A percentile compares a stretch with the other conserved stretches of the same genome.
Conservation (phyloP, 2,888 invertebrate species). For the Sphaerophoria rueppellii region DNA sequence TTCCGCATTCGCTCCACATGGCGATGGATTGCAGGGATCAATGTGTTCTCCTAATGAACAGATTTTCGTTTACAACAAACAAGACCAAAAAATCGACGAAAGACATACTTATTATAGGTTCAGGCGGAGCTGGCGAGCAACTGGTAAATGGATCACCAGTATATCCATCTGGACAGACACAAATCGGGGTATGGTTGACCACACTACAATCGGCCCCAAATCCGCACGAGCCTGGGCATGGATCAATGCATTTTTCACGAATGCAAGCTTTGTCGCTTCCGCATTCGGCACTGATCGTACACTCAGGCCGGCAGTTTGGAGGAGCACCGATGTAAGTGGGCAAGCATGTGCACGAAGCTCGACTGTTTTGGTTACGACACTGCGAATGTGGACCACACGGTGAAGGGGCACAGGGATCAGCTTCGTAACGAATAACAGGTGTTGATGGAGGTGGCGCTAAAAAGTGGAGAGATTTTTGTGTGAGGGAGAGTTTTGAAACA, state of each 20-base stretch:
- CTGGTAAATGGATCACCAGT: constrained; percentile 84
- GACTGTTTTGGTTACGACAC: constrained; percentile 84
- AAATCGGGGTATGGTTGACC: constrained; percentile 87
- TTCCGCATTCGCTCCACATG: constrained; percentile 89
- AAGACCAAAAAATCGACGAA: constrained; percentile 17
- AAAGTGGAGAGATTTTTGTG: neutral
- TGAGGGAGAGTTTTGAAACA: too few species aligned
- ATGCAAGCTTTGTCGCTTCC: constrained; percentile 87
- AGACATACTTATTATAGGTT: constrained; percentile 77
- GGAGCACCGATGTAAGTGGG: constrained; percentile 86
- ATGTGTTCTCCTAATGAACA: constrained; percentile 79
- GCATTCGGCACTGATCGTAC: constrained; percentile 88
- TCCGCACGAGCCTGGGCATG: constrained; percentile 88
- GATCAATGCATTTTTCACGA: constrained; percentile 87
- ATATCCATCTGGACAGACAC: constrained; percentile 84
- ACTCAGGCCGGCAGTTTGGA: constrained; percentile 88
- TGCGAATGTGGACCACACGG: constrained; percentile 87
- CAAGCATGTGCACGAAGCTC: constrained; percentile 87
- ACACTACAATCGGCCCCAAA: constrained; percentile 85
- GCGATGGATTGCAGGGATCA: constrained; percentile 87
- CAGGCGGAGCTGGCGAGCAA: constrained; percentile 79
- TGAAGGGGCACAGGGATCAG: constrained; percentile 86
- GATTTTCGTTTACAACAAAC: constrained; percentile 5
- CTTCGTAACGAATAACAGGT: constrained; percentile 76
- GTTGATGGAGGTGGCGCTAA: constrained; percentile 77